These are phyloP conservation scores for Anthonomus grandis DNA, from an alignment of 1,140 invertebrate species.

Conservation along the genomic window DNA sequence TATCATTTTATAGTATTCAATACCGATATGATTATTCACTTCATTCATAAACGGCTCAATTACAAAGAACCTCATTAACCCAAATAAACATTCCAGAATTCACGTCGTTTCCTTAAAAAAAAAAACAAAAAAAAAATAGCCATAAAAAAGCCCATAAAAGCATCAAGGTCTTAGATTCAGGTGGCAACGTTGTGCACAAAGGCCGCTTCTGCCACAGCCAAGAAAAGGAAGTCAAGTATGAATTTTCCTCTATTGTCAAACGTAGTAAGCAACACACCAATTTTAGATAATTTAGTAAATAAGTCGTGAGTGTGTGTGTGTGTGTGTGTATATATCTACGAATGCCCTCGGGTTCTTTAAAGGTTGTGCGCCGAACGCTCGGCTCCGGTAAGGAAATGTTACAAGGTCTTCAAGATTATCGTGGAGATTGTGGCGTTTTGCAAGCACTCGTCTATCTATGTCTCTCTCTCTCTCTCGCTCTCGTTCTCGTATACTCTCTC, in stretches of 20 bases:
- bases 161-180: not conserved
- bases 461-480: not conserved
- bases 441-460: slow-evolving; percentile 29
- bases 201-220: not conserved
- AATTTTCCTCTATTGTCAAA: slow-evolving; percentile 21
- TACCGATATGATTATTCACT: no score
- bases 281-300: slow-evolving; percentile 29
- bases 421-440: slow-evolving; percentile 41
- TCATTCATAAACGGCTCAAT: no score
- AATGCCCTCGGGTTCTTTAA: slow-evolving; percentile 36
- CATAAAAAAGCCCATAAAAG: not conserved
- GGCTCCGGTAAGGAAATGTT: slow-evolving; percentile 43
- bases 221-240: slow-evolving; percentile 17
- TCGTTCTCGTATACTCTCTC: not conserved
- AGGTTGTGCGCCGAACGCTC: slow-evolving; percentile 33
- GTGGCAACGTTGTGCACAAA: slow-evolving; percentile 1
- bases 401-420: slow-evolving; percentile 43
- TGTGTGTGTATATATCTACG: slow-evolving; percentile 11
- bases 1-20: no score
- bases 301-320: slow-evolving; percentile 11
- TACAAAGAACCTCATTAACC: no score
- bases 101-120: no score
- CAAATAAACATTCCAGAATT: no score
- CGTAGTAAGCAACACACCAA: slow-evolving; percentile 18
- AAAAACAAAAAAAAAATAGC: no score